Conservation (phyloP, 2,888 invertebrate genomes). For the Heliconius ismenius region DNA sequence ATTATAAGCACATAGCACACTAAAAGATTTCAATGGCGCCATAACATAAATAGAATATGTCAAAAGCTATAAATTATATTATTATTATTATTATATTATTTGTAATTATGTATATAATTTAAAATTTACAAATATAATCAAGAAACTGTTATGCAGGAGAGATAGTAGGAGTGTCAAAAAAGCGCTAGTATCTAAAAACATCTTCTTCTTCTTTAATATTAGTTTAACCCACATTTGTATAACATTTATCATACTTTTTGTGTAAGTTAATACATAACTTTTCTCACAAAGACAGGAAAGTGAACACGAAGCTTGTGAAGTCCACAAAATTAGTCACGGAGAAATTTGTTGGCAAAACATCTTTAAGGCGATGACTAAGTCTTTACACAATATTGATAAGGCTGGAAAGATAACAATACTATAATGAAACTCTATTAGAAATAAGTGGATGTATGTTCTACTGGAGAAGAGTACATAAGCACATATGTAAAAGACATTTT, state of each 20-base stretch:
- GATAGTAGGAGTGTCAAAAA: too few relatives aligned
- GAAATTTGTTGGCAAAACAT: constrained; percentile 40
- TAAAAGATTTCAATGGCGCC: too few relatives aligned
- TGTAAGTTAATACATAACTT: constrained; percentile 1
- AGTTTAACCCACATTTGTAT: constrained; percentile 3
- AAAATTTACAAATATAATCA: too few relatives aligned
- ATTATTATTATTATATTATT: too few relatives aligned
- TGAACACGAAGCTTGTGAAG: constrained; percentile 5
- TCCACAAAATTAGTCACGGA: constrained; percentile 37
- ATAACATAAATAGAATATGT: too few relatives aligned
- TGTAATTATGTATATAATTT: too few relatives aligned
- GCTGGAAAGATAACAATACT: constrained; percentile 10
- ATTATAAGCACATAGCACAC: too few relatives aligned
- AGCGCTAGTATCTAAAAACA: not conserved
- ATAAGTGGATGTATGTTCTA: not conserved
- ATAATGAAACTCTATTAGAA: not conserved
- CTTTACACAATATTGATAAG: constrained; percentile 24
- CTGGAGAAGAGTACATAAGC: not conserved
- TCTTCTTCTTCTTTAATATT: not conserved
- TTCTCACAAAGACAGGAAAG: not conserved
- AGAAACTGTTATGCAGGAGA: too few relatives aligned
- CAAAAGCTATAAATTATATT: too few relatives aligned
- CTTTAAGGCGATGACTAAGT: constrained; percentile 31
- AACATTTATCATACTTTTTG: not conserved
- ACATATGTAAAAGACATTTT: not conserved